These are phyloP conservation scores for Threskiornis aethiopicus DNA, from an alignment of 2,797 vertebrate genomes.

Conservation along the genomic window DNA sequence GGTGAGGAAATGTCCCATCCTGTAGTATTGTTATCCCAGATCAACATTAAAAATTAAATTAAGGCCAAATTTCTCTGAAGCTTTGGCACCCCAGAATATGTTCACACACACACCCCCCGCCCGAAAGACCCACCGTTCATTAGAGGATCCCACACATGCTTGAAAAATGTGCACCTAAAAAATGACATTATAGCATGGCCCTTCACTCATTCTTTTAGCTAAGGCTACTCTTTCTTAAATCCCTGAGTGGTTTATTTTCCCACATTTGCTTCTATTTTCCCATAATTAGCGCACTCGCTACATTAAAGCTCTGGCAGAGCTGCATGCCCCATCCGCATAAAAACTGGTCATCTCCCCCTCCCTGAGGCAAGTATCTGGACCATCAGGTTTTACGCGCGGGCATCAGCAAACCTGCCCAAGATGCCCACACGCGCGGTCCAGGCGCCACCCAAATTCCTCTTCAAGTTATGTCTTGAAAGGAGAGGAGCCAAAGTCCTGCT, in stretches of 20 bases:
- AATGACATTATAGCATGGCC: fast-evolving
- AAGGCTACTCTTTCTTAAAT: not conserved
- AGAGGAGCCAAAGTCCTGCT: not conserved
- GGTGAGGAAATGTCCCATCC: fast-evolving
- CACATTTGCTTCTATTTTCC: not conserved
- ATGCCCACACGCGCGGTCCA: not conserved
- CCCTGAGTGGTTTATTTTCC: not conserved
- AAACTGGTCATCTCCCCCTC: not conserved
- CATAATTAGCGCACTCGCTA: fast-evolving
- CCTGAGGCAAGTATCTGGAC: not conserved
- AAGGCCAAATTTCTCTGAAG: not conserved
- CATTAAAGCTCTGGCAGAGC: not conserved
- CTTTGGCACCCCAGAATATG: not conserved
- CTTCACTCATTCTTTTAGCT: not conserved
- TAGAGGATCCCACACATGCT: not conserved
- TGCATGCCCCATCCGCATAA: not conserved
- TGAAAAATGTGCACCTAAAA: fast-evolving
- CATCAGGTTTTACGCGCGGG: fast-evolving
- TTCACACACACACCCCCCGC: not conserved
- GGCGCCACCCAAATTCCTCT: not conserved
- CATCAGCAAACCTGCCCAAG: not conserved
- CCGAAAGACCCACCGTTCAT: not conserved
- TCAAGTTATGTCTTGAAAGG: not conserved
- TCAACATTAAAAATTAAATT: not conserved
- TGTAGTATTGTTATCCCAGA: no score